These are phyloP conservation scores for Bombus picipes DNA, from an alignment of 1,140 invertebrate genomes.

Conservation along the genomic window DNA sequence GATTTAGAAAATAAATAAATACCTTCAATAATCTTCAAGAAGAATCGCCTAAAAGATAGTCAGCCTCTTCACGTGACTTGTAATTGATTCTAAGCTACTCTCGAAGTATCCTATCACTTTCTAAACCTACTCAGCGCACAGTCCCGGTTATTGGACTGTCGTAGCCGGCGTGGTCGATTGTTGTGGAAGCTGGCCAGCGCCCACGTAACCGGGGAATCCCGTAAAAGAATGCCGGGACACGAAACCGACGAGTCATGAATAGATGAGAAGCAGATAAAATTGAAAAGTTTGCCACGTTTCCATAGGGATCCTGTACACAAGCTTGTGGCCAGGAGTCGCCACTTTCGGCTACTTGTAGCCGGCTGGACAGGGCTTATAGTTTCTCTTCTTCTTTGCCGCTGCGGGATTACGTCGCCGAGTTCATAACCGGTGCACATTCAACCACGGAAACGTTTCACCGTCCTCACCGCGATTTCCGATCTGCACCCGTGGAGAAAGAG, in stretches of 20 bases:
- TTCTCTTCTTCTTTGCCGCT: constrained; percentile 13
- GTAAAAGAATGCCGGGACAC: constrained; percentile 49
- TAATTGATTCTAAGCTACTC: background rate
- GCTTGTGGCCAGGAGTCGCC: background rate
- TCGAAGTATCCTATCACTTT: background rate
- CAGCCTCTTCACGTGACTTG: background rate
- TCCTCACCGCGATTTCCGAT: constrained; percentile 31
- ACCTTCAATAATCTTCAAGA: background rate
- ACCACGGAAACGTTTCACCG: background rate
- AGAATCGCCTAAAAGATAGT: background rate
- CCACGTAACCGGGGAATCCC: background rate
- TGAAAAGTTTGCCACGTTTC: constrained; percentile 51
- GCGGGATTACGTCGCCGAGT: constrained; percentile 27
- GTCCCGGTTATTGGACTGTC: background rate
- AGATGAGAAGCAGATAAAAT: constrained; percentile 73
- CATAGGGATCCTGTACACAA: constrained; percentile 20
- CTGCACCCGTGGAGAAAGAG: constrained; percentile 12
- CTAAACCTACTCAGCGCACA: background rate
- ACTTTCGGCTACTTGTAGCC: constrained; percentile 25
- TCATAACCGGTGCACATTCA: constrained; percentile 40
- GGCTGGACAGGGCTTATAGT: background rate
- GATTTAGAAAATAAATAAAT: too few species aligned
- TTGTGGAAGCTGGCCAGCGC: background rate
- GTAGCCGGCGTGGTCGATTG: background rate
- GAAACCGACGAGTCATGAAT: constrained; percentile 68